phyloP scores from a whole-genome alignment of 2,113 vertebrate species.

The Brachyistius frenatus region DNA sequence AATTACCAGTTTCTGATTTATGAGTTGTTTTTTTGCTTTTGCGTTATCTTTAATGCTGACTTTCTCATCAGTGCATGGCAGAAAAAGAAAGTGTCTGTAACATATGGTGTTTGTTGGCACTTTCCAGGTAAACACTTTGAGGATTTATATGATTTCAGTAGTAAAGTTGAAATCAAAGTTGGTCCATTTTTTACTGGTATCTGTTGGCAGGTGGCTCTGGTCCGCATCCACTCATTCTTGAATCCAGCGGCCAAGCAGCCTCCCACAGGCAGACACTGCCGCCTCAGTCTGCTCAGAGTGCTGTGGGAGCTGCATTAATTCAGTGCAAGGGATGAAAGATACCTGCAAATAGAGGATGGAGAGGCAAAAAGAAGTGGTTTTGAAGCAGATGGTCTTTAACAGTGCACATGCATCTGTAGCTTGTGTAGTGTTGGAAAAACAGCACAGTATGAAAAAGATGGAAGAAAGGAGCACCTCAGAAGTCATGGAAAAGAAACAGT shows the following conservation, averaged over 20 bases:
- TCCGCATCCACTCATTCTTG: slow-evolving; percentile 39
- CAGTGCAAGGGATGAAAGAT: slow-evolving; percentile 57
- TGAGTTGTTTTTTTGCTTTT: neutral
- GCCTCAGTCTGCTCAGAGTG: slow-evolving; percentile 23
- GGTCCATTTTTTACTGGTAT: slow-evolving; percentile 4
- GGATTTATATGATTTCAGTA: slow-evolving; percentile 16
- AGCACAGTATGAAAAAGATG: neutral
- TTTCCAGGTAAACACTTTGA: slow-evolving; percentile 50
- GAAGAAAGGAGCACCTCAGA: neutral
- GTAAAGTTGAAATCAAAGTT: slow-evolving; percentile 52
- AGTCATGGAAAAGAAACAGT: neutral
- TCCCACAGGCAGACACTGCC: slow-evolving; percentile 42
- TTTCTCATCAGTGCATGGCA: slow-evolving; percentile 25
- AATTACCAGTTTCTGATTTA: slow-evolving; percentile 14
- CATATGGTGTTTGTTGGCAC: slow-evolving; percentile 69
- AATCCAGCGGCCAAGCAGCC: slow-evolving; percentile 55
- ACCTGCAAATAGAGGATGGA: slow-evolving; percentile 53
- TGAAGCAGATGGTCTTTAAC: slow-evolving; percentile 64
- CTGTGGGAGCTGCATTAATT: slow-evolving; percentile 54
- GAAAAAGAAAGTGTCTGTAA: slow-evolving; percentile 12
- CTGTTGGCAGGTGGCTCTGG: slow-evolving; percentile 41
- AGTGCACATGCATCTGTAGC: slow-evolving; percentile 37
- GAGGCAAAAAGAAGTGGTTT: slow-evolving; percentile 32
- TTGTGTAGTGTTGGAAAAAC: slow-evolving; percentile 24
- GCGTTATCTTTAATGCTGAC: slow-evolving; percentile 12